Evolutionary conservation across 2,113 vertebrate genomes (phyloP), one percentile per base, ranked within the genome.

Genomic region (Burhinus bistriatus): DNA sequence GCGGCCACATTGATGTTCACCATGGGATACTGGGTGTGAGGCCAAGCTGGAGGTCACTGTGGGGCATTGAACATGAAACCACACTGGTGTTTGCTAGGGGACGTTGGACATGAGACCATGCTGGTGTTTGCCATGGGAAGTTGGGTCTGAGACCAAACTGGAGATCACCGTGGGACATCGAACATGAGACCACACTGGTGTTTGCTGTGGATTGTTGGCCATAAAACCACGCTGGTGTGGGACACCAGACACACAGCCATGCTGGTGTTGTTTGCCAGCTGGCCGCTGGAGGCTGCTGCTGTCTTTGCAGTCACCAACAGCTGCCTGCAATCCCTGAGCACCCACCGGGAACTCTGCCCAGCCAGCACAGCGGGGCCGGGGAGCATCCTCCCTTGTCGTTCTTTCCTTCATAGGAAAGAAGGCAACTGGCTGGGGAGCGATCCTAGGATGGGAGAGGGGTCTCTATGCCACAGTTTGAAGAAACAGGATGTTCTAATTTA

Each of bases 231-330:
- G 1, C 5, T 9, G 26, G 14, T 3, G 23, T 14, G 65, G 40
- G 12, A 3, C 9, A 0, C 4, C 6, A 20, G 29, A 30, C 6
- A 1, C 4, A 2, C 34, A 22, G 19, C 36, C 75, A 13, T 0
- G 47, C 44, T n/a, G 75, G 8, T 97, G 95, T 1, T 32, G 79
- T 97, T 89, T 95, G 77, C 76, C 87, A 51, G 95, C 45, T 34
- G 87, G 80, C 95, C 97, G 45, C 96, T 96, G 96, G 94, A 96
- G 97, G 97, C 91, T 96, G 97, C 97, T 98, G 94, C 97, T 95
- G 97, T 11, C 97, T 69, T 94, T 92, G 92, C 29, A 94, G 94
- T 94, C 75, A 42, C 80, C 5, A 8, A 45, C 76, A 44, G 90
- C 80, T 6, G 86, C 88, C 59, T 9, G 58, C 29, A 4, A 36